These are phyloP conservation scores for Pterostichus niger DNA, from an alignment of 2,888 invertebrate species.

Conservation along the genomic window DNA sequence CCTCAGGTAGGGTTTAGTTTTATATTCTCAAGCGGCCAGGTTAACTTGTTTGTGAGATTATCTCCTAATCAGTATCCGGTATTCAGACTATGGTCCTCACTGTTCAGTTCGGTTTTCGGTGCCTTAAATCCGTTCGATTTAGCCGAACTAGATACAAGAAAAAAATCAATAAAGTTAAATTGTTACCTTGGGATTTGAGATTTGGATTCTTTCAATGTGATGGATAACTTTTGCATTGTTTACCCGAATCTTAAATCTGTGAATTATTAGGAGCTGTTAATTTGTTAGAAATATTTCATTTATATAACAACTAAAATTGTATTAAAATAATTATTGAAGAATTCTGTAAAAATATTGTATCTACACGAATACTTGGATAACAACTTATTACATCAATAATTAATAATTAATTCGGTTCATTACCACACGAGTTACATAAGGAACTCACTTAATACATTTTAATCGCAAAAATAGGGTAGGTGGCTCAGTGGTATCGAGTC, in stretches of 20 bases:
- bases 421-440: too few species aligned
- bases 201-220: not conserved
- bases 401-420: too few species aligned
- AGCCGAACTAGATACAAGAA: constrained; percentile 10
- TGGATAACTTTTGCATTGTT: constrained; percentile 1
- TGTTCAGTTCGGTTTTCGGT: not conserved
- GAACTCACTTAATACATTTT: too few species aligned
- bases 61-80: constrained; percentile 52
- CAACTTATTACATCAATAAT: too few species aligned
- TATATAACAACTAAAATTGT: not conserved
- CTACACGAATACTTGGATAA: too few species aligned
- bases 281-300: constrained; percentile 8
- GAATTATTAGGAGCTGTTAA: constrained; percentile 11
- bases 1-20: constrained; percentile 36
- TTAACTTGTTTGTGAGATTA: constrained; percentile 45
- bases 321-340: too few species aligned
- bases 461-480: too few species aligned
- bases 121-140: not conserved
- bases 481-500: too few species aligned
- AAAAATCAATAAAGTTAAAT: constrained; percentile 19
- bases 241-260: constrained; percentile 24
- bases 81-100: constrained; percentile 18
- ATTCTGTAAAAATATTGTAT: too few species aligned
- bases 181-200: constrained; percentile 1
- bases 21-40: constrained; percentile 31